Evolutionary conservation across 2,888 invertebrate genomes (phyloP).

Genomic region (Athrips mouffetella): DNA sequence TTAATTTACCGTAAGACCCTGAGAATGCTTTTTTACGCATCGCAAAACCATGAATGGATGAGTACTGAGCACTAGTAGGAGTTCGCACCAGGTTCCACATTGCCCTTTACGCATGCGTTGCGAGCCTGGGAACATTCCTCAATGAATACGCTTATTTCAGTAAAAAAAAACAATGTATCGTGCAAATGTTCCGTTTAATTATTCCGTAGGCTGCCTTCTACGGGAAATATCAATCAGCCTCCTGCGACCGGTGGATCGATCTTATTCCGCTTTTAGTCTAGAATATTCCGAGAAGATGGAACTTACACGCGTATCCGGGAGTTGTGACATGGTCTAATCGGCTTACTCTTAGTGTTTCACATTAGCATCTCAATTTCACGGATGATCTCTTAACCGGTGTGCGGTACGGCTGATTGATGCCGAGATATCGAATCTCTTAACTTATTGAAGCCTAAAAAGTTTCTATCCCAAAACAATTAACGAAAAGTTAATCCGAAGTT

Average conservation of each 20-base stretch:
- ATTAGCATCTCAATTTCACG: constrained; percentile 6
- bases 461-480: constrained; percentile 59
- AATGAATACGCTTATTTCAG: constrained; percentile 17
- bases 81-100: constrained; percentile 28
- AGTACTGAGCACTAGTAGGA: constrained; percentile 37
- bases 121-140: constrained; percentile 18
- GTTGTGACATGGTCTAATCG: neutral
- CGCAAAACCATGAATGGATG: constrained; percentile 34
- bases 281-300: no score
- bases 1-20: constrained; percentile 12
- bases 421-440: constrained; percentile 43
- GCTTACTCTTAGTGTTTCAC: neutral
- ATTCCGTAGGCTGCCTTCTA: constrained; percentile 5
- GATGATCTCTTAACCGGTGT: neutral
- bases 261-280: no score
- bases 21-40: constrained; percentile 15
- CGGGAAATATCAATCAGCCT: constrained; percentile 12
- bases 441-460: constrained; percentile 38
- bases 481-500: constrained; percentile 58
- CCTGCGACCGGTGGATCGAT: neutral
- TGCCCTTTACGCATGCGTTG: constrained; percentile 20
- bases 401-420: constrained; percentile 2
- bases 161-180: constrained; percentile 13
- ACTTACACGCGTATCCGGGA: neutral
- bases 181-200: constrained; percentile 13